Conservation (phyloP, 1,140 invertebrate genomes). For the Meloidogyne exigua region DNA sequence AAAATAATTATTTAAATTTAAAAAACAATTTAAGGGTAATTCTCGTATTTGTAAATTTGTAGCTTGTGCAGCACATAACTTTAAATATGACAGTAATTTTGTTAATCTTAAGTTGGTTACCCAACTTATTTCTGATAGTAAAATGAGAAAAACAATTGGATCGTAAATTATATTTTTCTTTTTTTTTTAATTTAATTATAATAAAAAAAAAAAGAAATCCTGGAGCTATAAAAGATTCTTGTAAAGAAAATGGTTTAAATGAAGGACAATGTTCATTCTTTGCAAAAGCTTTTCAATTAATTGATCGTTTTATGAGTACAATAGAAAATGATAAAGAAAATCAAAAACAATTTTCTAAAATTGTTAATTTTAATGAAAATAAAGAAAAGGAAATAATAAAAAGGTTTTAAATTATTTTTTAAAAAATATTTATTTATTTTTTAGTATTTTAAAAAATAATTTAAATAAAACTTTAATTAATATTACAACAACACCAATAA, state of each 20-base stretch:
- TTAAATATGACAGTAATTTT: slow-evolving; percentile 59
- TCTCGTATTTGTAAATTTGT: slow-evolving; percentile 59
- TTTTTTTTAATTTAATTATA: slow-evolving; percentile 12
- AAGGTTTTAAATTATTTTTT: background rate
- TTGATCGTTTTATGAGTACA: slow-evolving; percentile 52
- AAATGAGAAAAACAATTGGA: slow-evolving; percentile 53
- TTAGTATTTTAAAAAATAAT: no score
- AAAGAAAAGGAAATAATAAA: background rate
- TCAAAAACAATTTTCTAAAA: background rate
- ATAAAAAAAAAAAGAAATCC: slow-evolving; percentile 51
- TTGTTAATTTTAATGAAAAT: background rate
- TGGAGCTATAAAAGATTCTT: slow-evolving; percentile 54
- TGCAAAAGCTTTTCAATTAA: slow-evolving; percentile 56
- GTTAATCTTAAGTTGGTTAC: slow-evolving; percentile 58
- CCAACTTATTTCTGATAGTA: slow-evolving; percentile 53
- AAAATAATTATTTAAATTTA: no score
- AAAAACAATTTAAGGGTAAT: slow-evolving; percentile 42
- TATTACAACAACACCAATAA: background rate
- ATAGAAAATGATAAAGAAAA: slow-evolving; percentile 31
- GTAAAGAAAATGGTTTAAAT: slow-evolving; percentile 56
- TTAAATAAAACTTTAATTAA: background rate
- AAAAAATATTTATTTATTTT: no score
- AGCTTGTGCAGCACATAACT: slow-evolving; percentile 60
- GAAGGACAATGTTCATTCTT: slow-evolving; percentile 53
- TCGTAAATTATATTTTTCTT: slow-evolving; percentile 33